These are phyloP conservation scores for Sebastes itinus DNA, from an alignment of 2,797 vertebrate genomes.

Conservation along the genomic window DNA sequence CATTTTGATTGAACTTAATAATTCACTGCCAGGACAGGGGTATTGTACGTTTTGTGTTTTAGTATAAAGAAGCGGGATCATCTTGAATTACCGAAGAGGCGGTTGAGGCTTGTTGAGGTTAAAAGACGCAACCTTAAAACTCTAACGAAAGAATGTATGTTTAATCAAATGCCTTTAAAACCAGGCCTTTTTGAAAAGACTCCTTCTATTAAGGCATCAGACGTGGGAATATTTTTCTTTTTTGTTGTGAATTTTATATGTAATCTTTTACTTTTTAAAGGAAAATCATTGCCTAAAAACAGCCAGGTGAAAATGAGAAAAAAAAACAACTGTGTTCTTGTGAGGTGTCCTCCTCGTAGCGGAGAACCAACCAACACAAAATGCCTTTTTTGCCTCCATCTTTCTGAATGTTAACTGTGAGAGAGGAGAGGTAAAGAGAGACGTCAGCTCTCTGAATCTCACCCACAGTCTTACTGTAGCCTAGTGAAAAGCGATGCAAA, in stretches of 20 bases:
- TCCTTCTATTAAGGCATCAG: constrained; percentile 63
- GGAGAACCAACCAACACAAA: constrained; percentile 69
- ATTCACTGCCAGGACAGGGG: constrained; percentile 70
- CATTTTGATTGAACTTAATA: constrained; percentile 42
- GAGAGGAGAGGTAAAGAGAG: constrained; percentile 62
- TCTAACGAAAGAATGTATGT: constrained; percentile 79
- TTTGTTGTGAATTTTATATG: constrained; percentile 58
- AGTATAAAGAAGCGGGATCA: constrained; percentile 25
- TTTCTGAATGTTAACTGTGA: constrained; percentile 83
- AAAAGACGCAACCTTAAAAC: constrained; percentile 66
- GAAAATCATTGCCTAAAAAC: constrained; percentile 67
- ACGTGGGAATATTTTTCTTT: constrained; percentile 52
- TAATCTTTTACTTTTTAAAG: constrained; percentile 51
- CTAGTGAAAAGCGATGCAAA: constrained; percentile 77
- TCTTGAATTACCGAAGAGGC: constrained; percentile 31
- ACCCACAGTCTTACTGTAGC: constrained; percentile 82
- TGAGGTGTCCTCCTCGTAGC: constrained; percentile 71
- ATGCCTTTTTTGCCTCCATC: constrained; percentile 79
- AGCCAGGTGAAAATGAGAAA: constrained; percentile 61
- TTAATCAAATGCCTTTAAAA: constrained; percentile 79
- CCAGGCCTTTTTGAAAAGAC: constrained; percentile 69
- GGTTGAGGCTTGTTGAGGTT: constrained; percentile 26
- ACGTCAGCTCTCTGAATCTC: constrained; percentile 62
- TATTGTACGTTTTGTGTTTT: constrained; percentile 41
- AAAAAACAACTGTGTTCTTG: constrained; percentile 44